These are phyloP conservation scores for Bombus consobrinus DNA, from an alignment of 1,140 invertebrate species.

Conservation along the genomic window DNA sequence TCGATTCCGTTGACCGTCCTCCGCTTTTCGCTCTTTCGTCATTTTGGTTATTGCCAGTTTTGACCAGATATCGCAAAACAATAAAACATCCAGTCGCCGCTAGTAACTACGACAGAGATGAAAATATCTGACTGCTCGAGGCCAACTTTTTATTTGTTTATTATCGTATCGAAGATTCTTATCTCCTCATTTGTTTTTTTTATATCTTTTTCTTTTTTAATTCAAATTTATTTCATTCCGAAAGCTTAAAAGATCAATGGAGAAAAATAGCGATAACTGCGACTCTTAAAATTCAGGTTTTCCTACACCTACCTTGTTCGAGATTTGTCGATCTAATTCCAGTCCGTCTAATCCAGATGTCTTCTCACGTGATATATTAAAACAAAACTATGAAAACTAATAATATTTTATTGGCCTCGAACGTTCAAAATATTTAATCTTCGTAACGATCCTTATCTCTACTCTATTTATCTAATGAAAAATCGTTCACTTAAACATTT, in stretches of 20 bases:
- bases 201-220: too few relatives aligned
- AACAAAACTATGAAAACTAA: not conserved
- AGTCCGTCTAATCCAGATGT: too few relatives aligned
- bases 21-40: not conserved
- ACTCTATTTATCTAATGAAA: not conserved
- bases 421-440: not conserved
- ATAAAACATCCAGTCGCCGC: constrained; percentile 21
- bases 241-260: not conserved
- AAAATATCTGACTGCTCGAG: not conserved
- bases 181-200: not conserved
- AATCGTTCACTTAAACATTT: not conserved
- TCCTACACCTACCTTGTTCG: not conserved
- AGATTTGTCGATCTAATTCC: not conserved
- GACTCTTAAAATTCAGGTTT: not conserved
- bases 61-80: constrained; percentile 11
- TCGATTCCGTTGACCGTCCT: not conserved
- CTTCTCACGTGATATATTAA: not conserved
- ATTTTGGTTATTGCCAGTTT: constrained; percentile 17
- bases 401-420: not conserved
- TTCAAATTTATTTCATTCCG: not conserved
- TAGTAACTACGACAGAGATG: not conserved
- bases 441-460: not conserved
- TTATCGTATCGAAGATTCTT: not conserved
- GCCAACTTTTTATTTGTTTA: not conserved
- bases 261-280: not conserved